These are phyloP conservation scores for Acleris emargana DNA, from an alignment of 2,888 invertebrate genomes.

Conservation along the genomic window DNA sequence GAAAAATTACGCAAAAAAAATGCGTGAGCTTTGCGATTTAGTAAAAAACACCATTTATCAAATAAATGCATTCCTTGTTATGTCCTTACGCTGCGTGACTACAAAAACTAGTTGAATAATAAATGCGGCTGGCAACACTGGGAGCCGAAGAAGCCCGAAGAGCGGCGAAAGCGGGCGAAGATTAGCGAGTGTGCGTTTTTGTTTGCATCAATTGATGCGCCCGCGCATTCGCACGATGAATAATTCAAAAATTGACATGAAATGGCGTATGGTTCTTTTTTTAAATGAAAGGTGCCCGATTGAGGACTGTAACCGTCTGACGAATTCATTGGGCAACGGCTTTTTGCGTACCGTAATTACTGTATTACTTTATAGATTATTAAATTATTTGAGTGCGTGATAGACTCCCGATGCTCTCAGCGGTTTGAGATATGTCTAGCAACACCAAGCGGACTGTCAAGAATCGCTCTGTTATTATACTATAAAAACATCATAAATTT, in stretches of 20 bases:
- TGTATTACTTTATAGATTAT: conserved; percentile 66
- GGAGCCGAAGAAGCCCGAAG: conserved; percentile 66
- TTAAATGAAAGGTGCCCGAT: conserved; percentile 83
- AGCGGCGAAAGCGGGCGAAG: conserved; percentile 76
- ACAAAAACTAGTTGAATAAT: conserved; percentile 82
- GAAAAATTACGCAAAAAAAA: conserved; percentile 69
- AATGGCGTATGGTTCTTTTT: conserved; percentile 84
- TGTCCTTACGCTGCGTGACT: conserved; percentile 81
- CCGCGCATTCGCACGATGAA: conserved; percentile 83
- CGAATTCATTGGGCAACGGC: conserved; percentile 83
- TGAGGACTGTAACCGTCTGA: conserved; percentile 84
- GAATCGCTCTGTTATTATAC: too few relatives aligned
- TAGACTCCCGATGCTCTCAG: conserved; percentile 9
- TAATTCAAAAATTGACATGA: conserved; percentile 84
- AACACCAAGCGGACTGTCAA: neutral
- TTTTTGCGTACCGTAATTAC: conserved; percentile 79
- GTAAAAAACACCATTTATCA: conserved; percentile 77
- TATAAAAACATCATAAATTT: too few relatives aligned
- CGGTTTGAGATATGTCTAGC: neutral
- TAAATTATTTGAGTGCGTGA: conserved; percentile 40
- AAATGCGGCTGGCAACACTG: conserved; percentile 78
- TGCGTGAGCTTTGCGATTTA: conserved; percentile 46
- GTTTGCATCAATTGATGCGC: conserved; percentile 84
- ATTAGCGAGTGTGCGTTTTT: conserved; percentile 82
- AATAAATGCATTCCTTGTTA: conserved; percentile 78